A percentile compares a stretch with the other conserved stretches of the same genome.
These are phyloP conservation scores for Sussaba pulchella DNA, from an alignment of 2,888 invertebrate genomes.

Conservation along the genomic window DNA sequence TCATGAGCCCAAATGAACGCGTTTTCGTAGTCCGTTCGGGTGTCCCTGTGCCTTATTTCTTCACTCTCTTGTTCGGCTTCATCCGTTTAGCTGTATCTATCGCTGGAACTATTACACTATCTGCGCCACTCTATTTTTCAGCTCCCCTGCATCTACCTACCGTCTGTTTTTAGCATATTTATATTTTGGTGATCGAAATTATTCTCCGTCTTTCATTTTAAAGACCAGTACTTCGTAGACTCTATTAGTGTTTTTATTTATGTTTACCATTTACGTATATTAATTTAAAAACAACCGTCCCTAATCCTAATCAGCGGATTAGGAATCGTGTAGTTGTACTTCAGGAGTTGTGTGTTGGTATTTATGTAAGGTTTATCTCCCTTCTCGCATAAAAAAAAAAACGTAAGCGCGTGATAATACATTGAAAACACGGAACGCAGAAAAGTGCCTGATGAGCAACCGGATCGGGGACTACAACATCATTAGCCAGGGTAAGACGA, in stretches of 20 bases:
- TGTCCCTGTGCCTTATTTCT: slow-evolving; percentile 30
- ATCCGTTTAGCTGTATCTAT: slow-evolving; percentile 50
- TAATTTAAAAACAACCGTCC: no score
- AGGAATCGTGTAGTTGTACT: slow-evolving; percentile 20
- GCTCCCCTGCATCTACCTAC: slow-evolving; percentile 39
- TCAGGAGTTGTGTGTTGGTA: slow-evolving; percentile 5
- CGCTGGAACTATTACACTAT: slow-evolving; percentile 57
- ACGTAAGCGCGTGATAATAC: slow-evolving; percentile 35
- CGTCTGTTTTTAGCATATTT: slow-evolving; percentile 3
- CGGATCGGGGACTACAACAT: slow-evolving; percentile 95
- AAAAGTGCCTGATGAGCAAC: slow-evolving; percentile 92
- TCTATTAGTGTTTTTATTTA: no score
- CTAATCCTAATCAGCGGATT: slow-evolving; percentile 52
- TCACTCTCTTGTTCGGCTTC: slow-evolving; percentile 55
- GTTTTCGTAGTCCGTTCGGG: slow-evolving; percentile 30
- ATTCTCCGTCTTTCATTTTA: slow-evolving; percentile 62
- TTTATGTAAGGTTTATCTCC: slow-evolving; percentile 11
- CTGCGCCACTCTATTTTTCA: slow-evolving; percentile 66
- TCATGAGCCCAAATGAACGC: slow-evolving; percentile 1
- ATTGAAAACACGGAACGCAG: slow-evolving; percentile 85
- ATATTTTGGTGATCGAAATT: slow-evolving; percentile 15
- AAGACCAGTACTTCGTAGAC: slow-evolving; percentile 45
- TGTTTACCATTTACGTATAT: no score
- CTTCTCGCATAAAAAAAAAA: slow-evolving; percentile 35
- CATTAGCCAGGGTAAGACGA: slow-evolving; percentile 97